These are phyloP conservation scores for Mallateleia sp. DNA, from an alignment of 2,888 invertebrate species.

Conservation along the genomic window DNA sequence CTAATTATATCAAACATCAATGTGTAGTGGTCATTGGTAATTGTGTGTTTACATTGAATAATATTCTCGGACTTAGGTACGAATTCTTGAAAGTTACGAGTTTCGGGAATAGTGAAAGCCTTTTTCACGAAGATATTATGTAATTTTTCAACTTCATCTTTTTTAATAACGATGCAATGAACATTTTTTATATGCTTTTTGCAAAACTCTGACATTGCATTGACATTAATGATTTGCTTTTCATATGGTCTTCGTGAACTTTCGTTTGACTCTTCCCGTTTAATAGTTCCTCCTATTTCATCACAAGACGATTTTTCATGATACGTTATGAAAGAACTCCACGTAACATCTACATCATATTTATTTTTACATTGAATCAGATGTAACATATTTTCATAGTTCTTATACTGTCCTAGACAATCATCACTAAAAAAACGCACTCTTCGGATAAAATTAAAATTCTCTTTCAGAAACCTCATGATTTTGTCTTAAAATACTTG, in stretches of 20 bases:
- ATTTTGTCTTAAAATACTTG: constrained; percentile 23
- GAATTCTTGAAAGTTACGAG: constrained; percentile 29
- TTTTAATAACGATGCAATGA: constrained; percentile 33
- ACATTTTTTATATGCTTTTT: too few species aligned
- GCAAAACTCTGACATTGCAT: constrained; percentile 22
- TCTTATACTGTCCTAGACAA: constrained; percentile 44
- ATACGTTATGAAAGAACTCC: constrained; percentile 29
- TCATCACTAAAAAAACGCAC: constrained; percentile 58
- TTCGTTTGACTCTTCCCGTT: constrained; percentile 24
- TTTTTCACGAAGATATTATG: too few species aligned
- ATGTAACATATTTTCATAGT: constrained; percentile 23
- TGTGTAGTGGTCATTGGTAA: too few species aligned
- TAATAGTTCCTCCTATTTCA: constrained; percentile 13
- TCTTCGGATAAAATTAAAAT: background rate
- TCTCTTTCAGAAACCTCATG: constrained; percentile 30
- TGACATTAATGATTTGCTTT: constrained; percentile 10
- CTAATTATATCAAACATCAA: too few species aligned
- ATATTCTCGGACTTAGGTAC: too few species aligned
- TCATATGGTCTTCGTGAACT: constrained; percentile 17
- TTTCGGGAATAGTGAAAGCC: constrained; percentile 35
- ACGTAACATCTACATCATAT: constrained; percentile 24
- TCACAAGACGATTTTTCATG: constrained; percentile 20
- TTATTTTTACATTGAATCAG: constrained; percentile 28
- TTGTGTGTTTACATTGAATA: too few species aligned
- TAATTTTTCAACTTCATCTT: too few species aligned